A percentile compares a stretch with the other conserved stretches of the same genome.
Evolutionary conservation across 2,797 vertebrate genomes (phyloP).

Genomic region (Cephalopachus bancanus): DNA sequence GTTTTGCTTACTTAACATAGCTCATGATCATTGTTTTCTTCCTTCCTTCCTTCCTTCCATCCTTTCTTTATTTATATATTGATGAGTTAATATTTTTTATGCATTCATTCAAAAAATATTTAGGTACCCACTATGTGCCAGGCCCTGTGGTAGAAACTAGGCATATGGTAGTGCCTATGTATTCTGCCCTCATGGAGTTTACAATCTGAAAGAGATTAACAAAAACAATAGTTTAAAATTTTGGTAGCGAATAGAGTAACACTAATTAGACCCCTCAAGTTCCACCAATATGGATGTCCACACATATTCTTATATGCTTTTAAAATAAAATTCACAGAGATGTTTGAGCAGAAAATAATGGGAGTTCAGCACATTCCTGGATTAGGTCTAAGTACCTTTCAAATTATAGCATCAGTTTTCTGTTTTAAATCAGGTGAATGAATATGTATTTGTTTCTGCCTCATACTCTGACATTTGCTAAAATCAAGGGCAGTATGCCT

Average conservation of each 20-base stretch:
- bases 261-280: background rate
- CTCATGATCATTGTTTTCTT: background rate
- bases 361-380: background rate
- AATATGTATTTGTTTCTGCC: conserved; percentile 48
- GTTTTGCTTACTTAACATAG: background rate
- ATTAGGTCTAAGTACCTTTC: conserved; percentile 37
- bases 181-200: background rate
- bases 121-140: background rate
- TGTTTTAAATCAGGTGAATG: conserved; percentile 7
- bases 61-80: background rate
- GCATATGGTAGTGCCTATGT: background rate
- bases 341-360: background rate
- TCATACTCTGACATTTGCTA: conserved; percentile 18
- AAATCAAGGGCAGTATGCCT: conserved; percentile 49
- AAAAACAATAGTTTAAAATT: conserved; percentile 11
- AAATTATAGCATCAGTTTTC: conserved; percentile 30
- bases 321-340: conserved; percentile 48
- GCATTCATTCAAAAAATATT: background rate
- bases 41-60: background rate
- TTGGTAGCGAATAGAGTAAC: conserved; percentile 21
- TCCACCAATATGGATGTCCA: background rate
- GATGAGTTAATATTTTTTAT: background rate
- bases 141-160: background rate
- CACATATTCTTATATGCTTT: conserved; percentile 32
- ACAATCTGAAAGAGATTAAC: background rate